A percentile compares a stretch with the other conserved stretches of the same genome.
Conservation (phyloP, 2,888 invertebrate species). For the Busseola fusca region DNA sequence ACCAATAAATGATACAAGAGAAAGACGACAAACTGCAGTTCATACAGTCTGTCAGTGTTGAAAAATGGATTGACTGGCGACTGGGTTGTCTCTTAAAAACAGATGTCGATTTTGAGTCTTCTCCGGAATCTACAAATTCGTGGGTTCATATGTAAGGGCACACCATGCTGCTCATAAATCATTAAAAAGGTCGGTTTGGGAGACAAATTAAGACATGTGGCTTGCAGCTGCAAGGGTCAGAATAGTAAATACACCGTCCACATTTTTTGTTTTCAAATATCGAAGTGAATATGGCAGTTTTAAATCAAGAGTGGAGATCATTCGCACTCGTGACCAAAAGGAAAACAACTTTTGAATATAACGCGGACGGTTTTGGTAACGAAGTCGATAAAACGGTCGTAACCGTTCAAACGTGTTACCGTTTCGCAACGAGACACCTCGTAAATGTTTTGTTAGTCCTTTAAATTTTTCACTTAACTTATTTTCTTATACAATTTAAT, state of each 20-base stretch:
- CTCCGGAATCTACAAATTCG: slow-evolving; percentile 48
- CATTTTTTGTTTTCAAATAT: slow-evolving; percentile 58
- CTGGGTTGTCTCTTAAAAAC: slow-evolving; percentile 22
- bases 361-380: slow-evolving; percentile 76
- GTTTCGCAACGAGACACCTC: slow-evolving; percentile 74
- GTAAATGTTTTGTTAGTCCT: slow-evolving; percentile 67
- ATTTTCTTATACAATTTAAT: slow-evolving; percentile 39
- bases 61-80: slow-evolving; percentile 3
- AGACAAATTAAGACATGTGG: slow-evolving; percentile 85
- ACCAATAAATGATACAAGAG: slow-evolving; percentile 9
- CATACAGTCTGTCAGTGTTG: not conserved
- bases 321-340: slow-evolving; percentile 79
- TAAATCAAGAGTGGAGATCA: slow-evolving; percentile 58
- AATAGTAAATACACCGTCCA: slow-evolving; percentile 50
- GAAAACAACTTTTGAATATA: slow-evolving; percentile 80
- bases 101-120: slow-evolving; percentile 47
- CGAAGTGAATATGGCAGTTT: slow-evolving; percentile 42
- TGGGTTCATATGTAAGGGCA: slow-evolving; percentile 55
- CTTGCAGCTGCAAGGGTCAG: slow-evolving; percentile 79
- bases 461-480: slow-evolving; percentile 44
- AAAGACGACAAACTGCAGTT: not conserved
- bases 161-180: slow-evolving; percentile 75
- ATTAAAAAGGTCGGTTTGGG: slow-evolving; percentile 77
- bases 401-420: slow-evolving; percentile 71
- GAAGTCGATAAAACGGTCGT: slow-evolving; percentile 74